Conservation (phyloP, 2,888 invertebrate genomes). For the Nemapogon koenigi region DNA sequence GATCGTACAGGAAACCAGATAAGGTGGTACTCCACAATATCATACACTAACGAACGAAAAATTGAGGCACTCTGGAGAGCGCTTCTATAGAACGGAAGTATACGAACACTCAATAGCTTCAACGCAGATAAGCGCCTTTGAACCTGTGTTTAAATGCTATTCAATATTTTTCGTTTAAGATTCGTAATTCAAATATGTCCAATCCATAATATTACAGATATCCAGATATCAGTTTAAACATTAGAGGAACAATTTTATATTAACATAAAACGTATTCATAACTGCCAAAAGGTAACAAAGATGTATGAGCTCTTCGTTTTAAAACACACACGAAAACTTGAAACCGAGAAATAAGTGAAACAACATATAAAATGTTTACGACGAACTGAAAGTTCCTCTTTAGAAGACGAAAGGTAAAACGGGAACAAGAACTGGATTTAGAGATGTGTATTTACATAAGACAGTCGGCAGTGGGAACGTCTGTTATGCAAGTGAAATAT, state of each 20-base stretch:
- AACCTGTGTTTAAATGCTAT: constrained; percentile 1
- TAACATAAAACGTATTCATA: constrained; percentile 4
- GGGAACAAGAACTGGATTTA: no score
- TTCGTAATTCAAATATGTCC: neutral
- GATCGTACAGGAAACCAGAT: constrained; percentile 14
- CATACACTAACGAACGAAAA: constrained; percentile 27
- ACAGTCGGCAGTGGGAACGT: no score
- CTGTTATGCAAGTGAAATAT: no score
- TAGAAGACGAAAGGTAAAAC: no score
- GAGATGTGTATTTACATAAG: no score
- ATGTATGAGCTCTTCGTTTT: constrained; percentile 8
- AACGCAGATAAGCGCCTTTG: constrained; percentile 9
- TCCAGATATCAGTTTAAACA: neutral
- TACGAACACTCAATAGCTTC: constrained; percentile 2
- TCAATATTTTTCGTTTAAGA: neutral
- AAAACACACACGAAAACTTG: constrained; percentile 21
- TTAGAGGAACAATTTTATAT: neutral
- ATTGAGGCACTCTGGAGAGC: constrained; percentile 26
- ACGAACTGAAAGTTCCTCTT: constrained; percentile 24
- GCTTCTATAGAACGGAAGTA: constrained; percentile 15
- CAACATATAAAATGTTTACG: constrained; percentile 28
- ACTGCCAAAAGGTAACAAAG: constrained; percentile 10
- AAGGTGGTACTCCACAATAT: constrained; percentile 18
- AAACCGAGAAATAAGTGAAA: constrained; percentile 23
- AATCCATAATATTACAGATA: neutral